These are phyloP conservation scores for Pyralis farinalis DNA, from an alignment of 2,888 invertebrate genomes.

Conservation along the genomic window DNA sequence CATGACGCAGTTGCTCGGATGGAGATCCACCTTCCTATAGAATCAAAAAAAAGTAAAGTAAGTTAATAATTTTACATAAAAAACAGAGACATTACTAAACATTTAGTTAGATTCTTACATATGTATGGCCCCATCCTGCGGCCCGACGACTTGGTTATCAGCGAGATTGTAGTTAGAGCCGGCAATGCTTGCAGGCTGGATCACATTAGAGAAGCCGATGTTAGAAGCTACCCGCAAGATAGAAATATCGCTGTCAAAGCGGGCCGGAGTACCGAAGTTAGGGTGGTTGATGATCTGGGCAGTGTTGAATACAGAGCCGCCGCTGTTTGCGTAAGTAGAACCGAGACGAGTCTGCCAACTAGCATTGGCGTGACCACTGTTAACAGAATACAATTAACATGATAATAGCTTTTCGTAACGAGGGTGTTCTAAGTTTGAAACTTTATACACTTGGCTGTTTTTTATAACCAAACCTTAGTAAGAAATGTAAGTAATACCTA, in stretches of 20 bases:
- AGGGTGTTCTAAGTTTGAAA: too few relatives aligned
- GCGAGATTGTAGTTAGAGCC: constrained; percentile 27
- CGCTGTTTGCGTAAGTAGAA: constrained; percentile 26
- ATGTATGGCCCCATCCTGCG: constrained; percentile 34
- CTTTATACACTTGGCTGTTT: too few relatives aligned
- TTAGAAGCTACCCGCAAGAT: constrained; percentile 24
- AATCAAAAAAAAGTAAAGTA: too few relatives aligned
- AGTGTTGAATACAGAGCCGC: constrained; percentile 19
- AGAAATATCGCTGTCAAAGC: constrained; percentile 33
- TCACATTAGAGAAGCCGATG: constrained; percentile 16
- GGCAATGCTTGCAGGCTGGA: constrained; percentile 27
- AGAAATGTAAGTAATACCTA: too few relatives aligned
- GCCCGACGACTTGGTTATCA: constrained; percentile 34
- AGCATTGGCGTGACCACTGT: constrained; percentile 11
- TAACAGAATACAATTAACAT: too few relatives aligned
- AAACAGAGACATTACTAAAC: too few relatives aligned
- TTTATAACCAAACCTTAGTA: too few relatives aligned
- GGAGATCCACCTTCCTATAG: background rate
- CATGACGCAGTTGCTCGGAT: constrained; percentile 38
- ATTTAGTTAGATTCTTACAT: constrained; percentile 27
- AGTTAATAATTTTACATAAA: too few relatives aligned
- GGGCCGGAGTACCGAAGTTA: constrained; percentile 24
- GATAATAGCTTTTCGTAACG: too few relatives aligned
- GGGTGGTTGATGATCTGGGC: constrained; percentile 26
- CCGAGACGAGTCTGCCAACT: constrained; percentile 35